Conservation (phyloP, 2,113 vertebrate genomes). For the Odobenus rosmarus region DNA sequence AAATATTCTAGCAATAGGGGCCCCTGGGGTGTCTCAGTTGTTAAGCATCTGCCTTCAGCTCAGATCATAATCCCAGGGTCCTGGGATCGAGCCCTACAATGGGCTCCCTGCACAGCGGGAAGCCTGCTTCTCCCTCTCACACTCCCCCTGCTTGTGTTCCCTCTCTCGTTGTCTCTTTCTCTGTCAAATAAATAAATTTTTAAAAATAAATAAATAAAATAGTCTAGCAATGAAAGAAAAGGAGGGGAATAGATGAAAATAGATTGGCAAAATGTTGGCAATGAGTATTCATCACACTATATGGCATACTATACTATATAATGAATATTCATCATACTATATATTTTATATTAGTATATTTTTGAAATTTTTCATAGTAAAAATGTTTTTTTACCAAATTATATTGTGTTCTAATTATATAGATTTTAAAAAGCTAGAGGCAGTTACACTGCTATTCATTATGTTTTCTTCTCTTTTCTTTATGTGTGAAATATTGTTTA, state of each 20-base stretch:
- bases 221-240: background rate
- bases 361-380: constrained; percentile 3
- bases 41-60: no score
- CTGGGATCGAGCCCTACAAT: no score
- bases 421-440: background rate
- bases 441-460: background rate
- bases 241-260: background rate
- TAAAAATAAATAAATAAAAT: no score
- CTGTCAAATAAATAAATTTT: no score
- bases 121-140: no score
- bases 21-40: no score
- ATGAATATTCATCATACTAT: background rate
- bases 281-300: background rate
- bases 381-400: background rate
- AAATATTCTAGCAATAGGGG: background rate
- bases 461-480: constrained; percentile 15
- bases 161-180: no score
- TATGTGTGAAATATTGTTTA: constrained; percentile 33
- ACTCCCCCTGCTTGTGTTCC: no score
- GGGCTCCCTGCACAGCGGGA: no score
- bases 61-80: no score
- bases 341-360: constrained; percentile 13
- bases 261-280: background rate
- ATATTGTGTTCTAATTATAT: background rate
- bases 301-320: background rate